phyloP scores from a whole-genome alignment of 2,888 invertebrate genomes.

The Entomobrya multifasciata region DNA sequence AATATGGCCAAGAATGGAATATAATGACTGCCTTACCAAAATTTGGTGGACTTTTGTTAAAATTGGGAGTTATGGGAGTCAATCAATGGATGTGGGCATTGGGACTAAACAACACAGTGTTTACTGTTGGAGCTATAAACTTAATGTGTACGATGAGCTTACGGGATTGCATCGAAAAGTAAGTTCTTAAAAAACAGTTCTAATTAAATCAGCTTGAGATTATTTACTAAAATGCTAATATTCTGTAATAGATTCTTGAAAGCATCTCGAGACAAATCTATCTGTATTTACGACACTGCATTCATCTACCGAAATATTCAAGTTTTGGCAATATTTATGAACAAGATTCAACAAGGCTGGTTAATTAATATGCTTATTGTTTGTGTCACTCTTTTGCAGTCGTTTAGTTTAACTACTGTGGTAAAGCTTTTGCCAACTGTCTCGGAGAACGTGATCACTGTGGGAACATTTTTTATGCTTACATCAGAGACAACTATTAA shows the following conservation, averaged over 20 bases:
- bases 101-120: neutral
- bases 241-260: no score
- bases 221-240: no score
- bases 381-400: neutral
- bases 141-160: neutral
- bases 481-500: no score
- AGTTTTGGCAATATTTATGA: neutral
- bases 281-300: no score
- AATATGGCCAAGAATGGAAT: neutral
- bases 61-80: neutral
- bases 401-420: neutral
- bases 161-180: neutral
- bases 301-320: no score
- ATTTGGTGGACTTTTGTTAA: neutral
- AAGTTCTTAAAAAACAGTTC: no score
- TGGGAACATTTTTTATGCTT: neutral
- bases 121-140: neutral
- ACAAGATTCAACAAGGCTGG: neutral
- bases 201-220: no score
- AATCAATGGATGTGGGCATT: constrained; percentile 18
- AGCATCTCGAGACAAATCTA: no score
- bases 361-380: neutral
- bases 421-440: neutral
- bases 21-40: no score
- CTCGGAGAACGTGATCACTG: neutral